Conservation (phyloP, 2,888 invertebrate genomes). For the Alentia gelatinosa region DNA sequence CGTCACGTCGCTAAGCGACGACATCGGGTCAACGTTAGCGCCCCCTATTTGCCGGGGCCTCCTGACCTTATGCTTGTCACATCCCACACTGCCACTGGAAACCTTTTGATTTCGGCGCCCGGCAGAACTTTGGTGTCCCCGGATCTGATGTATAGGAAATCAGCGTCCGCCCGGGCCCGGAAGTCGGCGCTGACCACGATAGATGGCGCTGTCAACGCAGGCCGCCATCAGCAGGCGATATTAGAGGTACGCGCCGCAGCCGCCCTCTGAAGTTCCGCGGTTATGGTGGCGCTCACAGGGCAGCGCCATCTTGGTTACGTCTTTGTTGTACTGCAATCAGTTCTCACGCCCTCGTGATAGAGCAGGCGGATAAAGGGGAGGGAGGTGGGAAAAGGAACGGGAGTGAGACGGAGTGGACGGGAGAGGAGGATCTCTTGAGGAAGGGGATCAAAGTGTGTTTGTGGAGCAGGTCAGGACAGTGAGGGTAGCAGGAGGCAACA, state of each 20-base stretch:
- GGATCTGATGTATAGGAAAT: constrained; percentile 3
- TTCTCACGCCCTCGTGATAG: not conserved
- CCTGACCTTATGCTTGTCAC: not conserved
- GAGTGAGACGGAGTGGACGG: not conserved
- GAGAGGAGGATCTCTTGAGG: not conserved
- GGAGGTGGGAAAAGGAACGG: not conserved
- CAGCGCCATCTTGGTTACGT: not conserved
- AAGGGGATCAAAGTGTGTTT: not conserved
- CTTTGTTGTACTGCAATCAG: not conserved
- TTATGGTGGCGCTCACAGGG: not conserved
- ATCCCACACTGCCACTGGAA: not conserved
- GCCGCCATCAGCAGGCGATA: not conserved
- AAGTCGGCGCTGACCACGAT: not conserved
- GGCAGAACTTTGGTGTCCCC: not conserved
- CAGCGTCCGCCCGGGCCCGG: not conserved
- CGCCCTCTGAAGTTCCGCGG: not conserved
- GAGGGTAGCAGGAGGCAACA: not conserved
- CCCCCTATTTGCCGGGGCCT: not conserved
- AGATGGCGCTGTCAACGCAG: constrained; percentile 2
- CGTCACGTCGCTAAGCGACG: not conserved
- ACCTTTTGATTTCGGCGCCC: not conserved
- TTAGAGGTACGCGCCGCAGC: not conserved
- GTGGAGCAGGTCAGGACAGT: not conserved
- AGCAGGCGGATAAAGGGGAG: constrained; percentile 16
- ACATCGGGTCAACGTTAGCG: not conserved